Evolutionary conservation across 2,888 invertebrate species (phyloP).

Genomic region (Protonemura montana): DNA sequence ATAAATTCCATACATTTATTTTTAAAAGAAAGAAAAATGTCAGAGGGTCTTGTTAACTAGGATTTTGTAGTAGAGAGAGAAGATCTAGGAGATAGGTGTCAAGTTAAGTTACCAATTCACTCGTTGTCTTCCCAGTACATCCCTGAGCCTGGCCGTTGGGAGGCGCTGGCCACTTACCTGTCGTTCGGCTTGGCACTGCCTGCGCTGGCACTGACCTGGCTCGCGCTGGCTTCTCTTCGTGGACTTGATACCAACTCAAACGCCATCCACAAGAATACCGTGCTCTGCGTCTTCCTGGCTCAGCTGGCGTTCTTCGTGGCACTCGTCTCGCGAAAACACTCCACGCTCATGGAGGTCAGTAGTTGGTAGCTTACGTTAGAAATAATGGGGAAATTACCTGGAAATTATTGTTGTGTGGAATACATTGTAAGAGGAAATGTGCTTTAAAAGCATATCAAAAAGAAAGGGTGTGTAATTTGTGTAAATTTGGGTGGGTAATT

Average conservation of each 20-base stretch:
- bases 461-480: no score
- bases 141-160: constrained; percentile 84
- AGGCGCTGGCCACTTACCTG: constrained; percentile 88
- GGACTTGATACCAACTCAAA: constrained; percentile 89
- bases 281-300: constrained; percentile 87
- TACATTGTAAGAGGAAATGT: no score
- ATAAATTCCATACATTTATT: no score
- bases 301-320: constrained; percentile 87
- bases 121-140: constrained; percentile 67
- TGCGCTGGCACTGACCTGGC: constrained; percentile 77
- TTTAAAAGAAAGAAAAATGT: no score
- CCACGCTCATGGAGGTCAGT: constrained; percentile 82
- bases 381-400: no score
- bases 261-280: constrained; percentile 91
- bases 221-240: constrained; percentile 81
- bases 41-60: no score
- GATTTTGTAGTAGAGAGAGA: no score
- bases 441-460: no score
- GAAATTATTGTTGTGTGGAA: not conserved
- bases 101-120: no score
- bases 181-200: constrained; percentile 86
- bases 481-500: no score
- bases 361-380: no score
- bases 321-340: constrained; percentile 80
- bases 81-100: not conserved